Evolutionary conservation across 2,888 invertebrate genomes (phyloP).

Genomic region (Ichneumon xanthorius): DNA sequence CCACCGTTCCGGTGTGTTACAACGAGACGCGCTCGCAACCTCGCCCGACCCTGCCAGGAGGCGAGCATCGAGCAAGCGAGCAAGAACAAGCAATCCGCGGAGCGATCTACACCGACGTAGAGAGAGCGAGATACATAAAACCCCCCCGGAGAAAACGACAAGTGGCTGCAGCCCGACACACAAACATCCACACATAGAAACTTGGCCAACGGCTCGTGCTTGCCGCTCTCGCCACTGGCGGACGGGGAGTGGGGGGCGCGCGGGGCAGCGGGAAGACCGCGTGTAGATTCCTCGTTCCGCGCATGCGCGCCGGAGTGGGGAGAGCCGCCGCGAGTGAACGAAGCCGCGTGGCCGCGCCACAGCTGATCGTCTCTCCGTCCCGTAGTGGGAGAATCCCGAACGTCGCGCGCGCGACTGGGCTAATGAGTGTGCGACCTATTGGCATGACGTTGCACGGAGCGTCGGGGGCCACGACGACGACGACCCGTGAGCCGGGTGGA

Average conservation of each 20-base stretch:
- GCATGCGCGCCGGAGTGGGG: constrained; percentile 66
- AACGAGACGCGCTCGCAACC: constrained; percentile 61
- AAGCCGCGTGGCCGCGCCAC: constrained; percentile 81
- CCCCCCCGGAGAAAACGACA: constrained; percentile 52
- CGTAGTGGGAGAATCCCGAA: constrained; percentile 85
- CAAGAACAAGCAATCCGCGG: constrained; percentile 12
- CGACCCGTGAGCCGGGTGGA: constrained; percentile 39
- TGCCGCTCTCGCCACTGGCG: constrained; percentile 22
- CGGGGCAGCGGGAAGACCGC: constrained; percentile 48
- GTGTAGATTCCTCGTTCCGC: constrained; percentile 65
- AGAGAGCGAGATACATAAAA: no score
- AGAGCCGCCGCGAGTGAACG: constrained; percentile 79
- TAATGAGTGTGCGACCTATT: constrained; percentile 84
- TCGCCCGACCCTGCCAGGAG: constrained; percentile 66
- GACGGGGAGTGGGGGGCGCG: constrained; percentile 27
- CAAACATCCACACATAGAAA: constrained; percentile 1
- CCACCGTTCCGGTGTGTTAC: constrained; percentile 60
- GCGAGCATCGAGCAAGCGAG: constrained; percentile 24
- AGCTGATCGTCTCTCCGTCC: constrained; percentile 87
- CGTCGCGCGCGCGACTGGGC: constrained; percentile 82
- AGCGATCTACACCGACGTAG: constrained; percentile 38
- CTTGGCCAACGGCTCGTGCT: constrained; percentile 19
- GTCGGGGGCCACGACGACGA: constrained; percentile 59
- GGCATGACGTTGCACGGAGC: constrained; percentile 75
- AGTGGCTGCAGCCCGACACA: constrained; percentile 59